Evolutionary conservation across 2,797 vertebrate genomes (phyloP).

Genomic region (Tachyglossus aculeatus): DNA sequence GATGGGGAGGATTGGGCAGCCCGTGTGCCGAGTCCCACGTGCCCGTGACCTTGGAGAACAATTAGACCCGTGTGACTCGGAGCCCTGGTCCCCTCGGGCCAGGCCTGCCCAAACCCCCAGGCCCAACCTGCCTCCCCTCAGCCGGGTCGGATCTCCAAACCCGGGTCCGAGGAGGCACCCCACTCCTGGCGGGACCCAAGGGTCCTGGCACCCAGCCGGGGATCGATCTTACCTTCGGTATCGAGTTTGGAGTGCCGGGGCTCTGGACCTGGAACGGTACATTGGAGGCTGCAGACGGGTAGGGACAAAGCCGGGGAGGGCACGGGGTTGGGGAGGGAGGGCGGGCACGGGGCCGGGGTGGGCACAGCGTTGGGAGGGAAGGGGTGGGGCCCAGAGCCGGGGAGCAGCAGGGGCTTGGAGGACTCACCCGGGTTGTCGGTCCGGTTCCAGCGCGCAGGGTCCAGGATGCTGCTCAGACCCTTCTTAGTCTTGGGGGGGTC

Average conservation of each 20-base stretch:
- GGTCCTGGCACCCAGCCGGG: not conserved
- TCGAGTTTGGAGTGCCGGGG: conserved; percentile 50
- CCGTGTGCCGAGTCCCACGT: fast-evolving
- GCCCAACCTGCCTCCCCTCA: not conserved
- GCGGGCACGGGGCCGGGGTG: not conserved
- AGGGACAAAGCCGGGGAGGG: not conserved
- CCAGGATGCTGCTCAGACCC: conserved; percentile 76
- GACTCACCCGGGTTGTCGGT: conserved; percentile 75
- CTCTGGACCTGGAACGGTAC: conserved; percentile 40
- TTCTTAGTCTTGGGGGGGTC: conserved; percentile 79
- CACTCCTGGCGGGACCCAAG: too few species aligned
- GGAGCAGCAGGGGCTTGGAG: conserved; percentile 53
- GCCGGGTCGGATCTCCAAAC: too few species aligned
- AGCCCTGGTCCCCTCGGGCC: not conserved
- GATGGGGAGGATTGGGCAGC: not conserved
- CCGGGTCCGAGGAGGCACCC: not conserved
- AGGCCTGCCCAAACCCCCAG: not conserved
- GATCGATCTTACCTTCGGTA: conserved; percentile 54
- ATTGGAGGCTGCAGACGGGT: not conserved
- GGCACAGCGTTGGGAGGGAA: not conserved
- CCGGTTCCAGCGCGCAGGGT: conserved; percentile 75
- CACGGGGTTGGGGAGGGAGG: not conserved
- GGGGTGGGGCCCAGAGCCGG: conserved; percentile 65
- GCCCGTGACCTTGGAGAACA: too few species aligned
- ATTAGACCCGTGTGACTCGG: too few species aligned